A percentile compares a stretch with the other conserved stretches of the same genome.
Conservation (phyloP, 2,888 invertebrate genomes). For the Leptopilina syphax region DNA sequence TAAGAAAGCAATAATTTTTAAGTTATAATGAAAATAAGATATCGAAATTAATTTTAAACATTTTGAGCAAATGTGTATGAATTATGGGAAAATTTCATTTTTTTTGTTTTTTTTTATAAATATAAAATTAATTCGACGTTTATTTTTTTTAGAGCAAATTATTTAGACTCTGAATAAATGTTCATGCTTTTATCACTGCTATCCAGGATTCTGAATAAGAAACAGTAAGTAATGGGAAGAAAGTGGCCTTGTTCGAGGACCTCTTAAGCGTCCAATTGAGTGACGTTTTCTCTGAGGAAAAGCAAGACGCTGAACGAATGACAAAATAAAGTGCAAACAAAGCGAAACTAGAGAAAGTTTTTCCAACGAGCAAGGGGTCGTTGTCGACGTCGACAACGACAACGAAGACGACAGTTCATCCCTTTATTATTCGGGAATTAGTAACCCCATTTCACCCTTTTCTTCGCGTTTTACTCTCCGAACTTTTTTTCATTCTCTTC, state of each 20-base stretch:
- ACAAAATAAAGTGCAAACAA: slow-evolving; percentile 68
- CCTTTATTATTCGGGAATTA: slow-evolving; percentile 76
- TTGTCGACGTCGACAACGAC: slow-evolving; percentile 5
- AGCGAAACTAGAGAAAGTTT: slow-evolving; percentile 54
- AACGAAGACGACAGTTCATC: slow-evolving; percentile 65
- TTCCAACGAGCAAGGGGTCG: slow-evolving; percentile 50
- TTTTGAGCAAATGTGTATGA: too few relatives aligned
- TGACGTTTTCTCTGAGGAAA: slow-evolving; percentile 61
- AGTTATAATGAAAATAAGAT: too few relatives aligned
- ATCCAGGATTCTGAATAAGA: not conserved
- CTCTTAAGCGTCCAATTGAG: slow-evolving; percentile 51
- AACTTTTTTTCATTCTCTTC: slow-evolving; percentile 55
- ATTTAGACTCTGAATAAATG: not conserved
- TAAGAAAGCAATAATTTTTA: too few relatives aligned
- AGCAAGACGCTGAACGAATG: slow-evolving; percentile 60
- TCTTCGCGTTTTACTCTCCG: not conserved
- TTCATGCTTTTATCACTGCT: slow-evolving; percentile 6
- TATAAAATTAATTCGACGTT: not conserved
- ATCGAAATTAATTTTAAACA: too few relatives aligned
- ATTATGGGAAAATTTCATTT: too few relatives aligned
- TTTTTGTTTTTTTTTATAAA: too few relatives aligned
- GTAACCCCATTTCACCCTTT: slow-evolving; percentile 72
- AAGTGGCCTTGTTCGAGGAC: slow-evolving; percentile 24
- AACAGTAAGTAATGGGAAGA: slow-evolving; percentile 18
- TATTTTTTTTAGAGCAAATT: not conserved